Base-by-base conservation (phyloP, 2,113 vertebrate genomes). In the Dicentrarchus labrax region DNA sequence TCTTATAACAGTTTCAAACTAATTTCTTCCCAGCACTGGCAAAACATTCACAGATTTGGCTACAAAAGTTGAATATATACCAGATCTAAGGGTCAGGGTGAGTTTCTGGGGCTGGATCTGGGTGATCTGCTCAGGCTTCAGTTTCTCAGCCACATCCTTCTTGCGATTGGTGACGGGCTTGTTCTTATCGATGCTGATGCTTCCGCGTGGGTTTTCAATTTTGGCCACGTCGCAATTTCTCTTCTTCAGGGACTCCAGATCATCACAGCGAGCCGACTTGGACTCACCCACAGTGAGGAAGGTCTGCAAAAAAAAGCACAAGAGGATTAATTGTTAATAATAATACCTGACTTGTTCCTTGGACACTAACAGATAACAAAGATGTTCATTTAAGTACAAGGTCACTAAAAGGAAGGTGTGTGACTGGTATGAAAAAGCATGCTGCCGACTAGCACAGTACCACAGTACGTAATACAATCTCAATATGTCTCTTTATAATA, bases 51-150 rank as follows among this genome's bases (percentile, higher is more conserved):
- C 13, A 13, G 47, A 48, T 12, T 4, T 48, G 11, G 3, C 47
- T 11, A 12, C 43, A 45, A 11, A 45, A 10, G 45, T 41, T 21
- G 0, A 16, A 10, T 30, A 8, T 60, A 72, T 95, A 99, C 98
- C 98, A 2, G 97, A 96, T 94, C 98, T 91, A 11, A 99, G 94
- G 1, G 94, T 95, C 72, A 99, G 87, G 2, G 89, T 91, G 70
- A 99, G 83, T 83, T 99, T 98, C 91, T 99, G 98, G 1, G 98
- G 98, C 75, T 98, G 97, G 88, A 99, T 97, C 94, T 99, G 98
- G 0, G 97, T 99, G 86, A 99, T 99, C 68, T 98, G 95, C 71
- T 97, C 96, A 0, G 97, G 96, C 45, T 91, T 95, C 64, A 97
- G 95, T 43, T 97, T 97, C 79, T 95, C 96, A 0, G 92, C 85